phyloP scores from a whole-genome alignment of 2,113 vertebrate species.

The Chloroceryle aenea region DNA sequence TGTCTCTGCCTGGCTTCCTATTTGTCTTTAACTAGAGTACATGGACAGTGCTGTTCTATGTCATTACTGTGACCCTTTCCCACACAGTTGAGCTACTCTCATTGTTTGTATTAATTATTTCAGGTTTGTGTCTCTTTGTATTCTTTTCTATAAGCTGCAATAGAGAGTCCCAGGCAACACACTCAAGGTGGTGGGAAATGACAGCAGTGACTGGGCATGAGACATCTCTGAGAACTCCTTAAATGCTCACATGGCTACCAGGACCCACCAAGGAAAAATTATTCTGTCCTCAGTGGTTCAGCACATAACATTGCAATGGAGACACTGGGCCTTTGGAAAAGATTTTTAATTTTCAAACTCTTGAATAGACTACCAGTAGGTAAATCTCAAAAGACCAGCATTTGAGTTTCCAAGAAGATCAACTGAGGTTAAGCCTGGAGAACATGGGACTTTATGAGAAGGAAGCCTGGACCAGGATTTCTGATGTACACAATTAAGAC shows the following conservation, averaged over 20 bases:
- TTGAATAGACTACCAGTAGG: background rate
- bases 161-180: background rate
- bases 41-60: background rate
- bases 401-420: background rate
- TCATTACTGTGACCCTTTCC: background rate
- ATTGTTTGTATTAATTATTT: background rate
- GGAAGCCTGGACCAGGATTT: background rate
- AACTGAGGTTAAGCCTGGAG: background rate
- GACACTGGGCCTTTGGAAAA: background rate
- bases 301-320: background rate
- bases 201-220: background rate
- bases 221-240: background rate
- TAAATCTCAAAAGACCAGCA: background rate
- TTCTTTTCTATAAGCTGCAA: background rate
- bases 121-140: background rate
- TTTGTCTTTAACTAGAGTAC: background rate
- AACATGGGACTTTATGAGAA: background rate
- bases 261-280: background rate
- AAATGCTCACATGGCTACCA: background rate
- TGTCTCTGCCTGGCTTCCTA: background rate
- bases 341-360: background rate
- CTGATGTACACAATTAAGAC: background rate
- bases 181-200: background rate
- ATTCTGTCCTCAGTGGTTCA: background rate
- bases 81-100: background rate